phyloP scores from a whole-genome alignment of 1,140 invertebrate genomes.

The Aleiodes sp. region DNA sequence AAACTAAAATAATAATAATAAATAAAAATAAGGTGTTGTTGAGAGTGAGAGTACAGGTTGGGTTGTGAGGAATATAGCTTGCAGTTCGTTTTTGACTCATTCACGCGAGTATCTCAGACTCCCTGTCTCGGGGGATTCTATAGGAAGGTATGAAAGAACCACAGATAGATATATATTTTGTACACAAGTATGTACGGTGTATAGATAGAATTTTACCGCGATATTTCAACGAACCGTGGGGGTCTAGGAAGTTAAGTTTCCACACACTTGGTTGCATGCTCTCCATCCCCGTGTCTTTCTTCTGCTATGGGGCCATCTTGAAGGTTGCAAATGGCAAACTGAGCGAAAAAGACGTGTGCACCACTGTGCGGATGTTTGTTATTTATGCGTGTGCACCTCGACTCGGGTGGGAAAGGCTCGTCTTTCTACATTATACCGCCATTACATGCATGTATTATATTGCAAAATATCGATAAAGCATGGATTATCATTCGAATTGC shows the following conservation, averaged over 20 bases:
- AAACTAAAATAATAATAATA: no score
- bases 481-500: constrained; percentile 10
- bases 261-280: background rate
- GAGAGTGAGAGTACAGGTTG: no score
- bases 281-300: background rate
- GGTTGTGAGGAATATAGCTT: no score
- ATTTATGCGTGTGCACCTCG: constrained; percentile 17
- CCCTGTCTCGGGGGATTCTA: no score
- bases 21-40: no score
- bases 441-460: constrained; percentile 5
- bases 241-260: constrained; percentile 38
- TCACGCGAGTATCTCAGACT: no score
- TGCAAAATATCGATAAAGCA: constrained; percentile 2
- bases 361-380: constrained; percentile 19
- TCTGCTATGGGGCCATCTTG: background rate
- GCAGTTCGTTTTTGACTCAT: no score
- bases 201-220: constrained; percentile 35
- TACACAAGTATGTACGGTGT: background rate
- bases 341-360: constrained; percentile 11
- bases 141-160: background rate
- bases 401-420: constrained; percentile 19
- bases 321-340: constrained; percentile 9
- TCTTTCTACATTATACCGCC: constrained; percentile 14
- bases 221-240: constrained; percentile 52
- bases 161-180: background rate